phyloP scores from a whole-genome alignment of 2,797 vertebrate genomes.

The Hirundo rustica region DNA sequence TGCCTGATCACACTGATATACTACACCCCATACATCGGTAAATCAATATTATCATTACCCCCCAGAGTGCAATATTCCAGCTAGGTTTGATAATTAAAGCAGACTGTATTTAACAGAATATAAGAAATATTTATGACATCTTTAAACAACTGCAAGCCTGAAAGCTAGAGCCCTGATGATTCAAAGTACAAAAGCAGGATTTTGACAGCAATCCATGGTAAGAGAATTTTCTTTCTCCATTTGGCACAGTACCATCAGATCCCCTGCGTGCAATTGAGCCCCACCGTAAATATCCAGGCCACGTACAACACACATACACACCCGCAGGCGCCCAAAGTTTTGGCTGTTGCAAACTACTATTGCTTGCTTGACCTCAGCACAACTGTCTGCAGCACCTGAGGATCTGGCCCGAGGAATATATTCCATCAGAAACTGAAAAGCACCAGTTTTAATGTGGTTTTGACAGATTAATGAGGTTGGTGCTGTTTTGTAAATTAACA shows the following conservation, averaged over 20 bases:
- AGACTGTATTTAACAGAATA: constrained; percentile 12
- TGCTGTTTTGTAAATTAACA: constrained; percentile 43
- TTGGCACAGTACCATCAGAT: background rate
- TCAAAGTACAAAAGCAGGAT: constrained; percentile 18
- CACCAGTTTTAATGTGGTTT: constrained; percentile 58
- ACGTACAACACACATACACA: background rate
- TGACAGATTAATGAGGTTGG: constrained; percentile 54
- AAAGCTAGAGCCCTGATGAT: background rate
- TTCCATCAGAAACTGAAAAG: constrained; percentile 34
- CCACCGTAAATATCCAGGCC: background rate
- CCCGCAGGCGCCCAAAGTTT: background rate
- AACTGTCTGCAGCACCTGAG: background rate
- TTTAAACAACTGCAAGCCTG: constrained; percentile 23
- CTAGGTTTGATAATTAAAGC: background rate
- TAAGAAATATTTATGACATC: constrained; percentile 42
- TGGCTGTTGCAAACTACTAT: background rate
- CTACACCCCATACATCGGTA: background rate
- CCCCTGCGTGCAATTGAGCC: background rate
- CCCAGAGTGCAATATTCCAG: background rate
- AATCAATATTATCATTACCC: constrained; percentile 3
- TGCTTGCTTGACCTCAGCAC: background rate
- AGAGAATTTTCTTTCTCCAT: background rate
- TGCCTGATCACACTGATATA: background rate
- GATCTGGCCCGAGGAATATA: background rate
- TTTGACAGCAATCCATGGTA: background rate